Conservation (phyloP, 2,797 vertebrate genomes). For the Sarcoramphus papa region DNA sequence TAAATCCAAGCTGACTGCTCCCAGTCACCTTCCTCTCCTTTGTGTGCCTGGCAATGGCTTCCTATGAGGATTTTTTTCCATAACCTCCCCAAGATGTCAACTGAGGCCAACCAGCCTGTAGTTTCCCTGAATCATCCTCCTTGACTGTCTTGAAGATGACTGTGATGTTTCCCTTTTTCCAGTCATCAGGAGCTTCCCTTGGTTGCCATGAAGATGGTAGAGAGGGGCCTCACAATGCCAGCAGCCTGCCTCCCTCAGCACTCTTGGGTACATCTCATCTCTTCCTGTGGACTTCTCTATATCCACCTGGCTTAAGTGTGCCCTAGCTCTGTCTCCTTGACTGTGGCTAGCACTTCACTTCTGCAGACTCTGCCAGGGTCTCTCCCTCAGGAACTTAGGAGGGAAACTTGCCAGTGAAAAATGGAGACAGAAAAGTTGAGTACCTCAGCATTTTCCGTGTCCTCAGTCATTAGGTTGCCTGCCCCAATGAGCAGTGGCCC, state of each 20-base stretch:
- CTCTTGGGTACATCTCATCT: neutral
- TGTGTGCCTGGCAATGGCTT: neutral
- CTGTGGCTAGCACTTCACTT: neutral
- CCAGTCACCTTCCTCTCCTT: neutral
- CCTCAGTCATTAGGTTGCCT: neutral
- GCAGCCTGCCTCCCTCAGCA: neutral
- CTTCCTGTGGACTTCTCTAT: neutral
- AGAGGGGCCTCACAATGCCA: neutral
- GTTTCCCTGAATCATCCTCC: neutral
- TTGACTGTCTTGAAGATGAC: neutral
- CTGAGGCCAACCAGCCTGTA: neutral
- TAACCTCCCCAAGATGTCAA: neutral
- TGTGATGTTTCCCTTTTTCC: neutral
- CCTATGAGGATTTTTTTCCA: neutral
- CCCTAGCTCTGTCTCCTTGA: neutral
- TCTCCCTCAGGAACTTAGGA: neutral
- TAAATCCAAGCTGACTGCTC: neutral
- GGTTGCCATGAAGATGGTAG: neutral
- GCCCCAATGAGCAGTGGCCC: neutral
- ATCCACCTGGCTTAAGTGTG: neutral
- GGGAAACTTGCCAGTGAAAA: neutral
- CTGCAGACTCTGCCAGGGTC: neutral
- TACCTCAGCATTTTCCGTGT: neutral
- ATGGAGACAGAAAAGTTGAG: neutral
- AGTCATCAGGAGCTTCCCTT: neutral